Evolutionary conservation across 92 coral and sea anemone species (phyloP), one percentile per base, ranked within the genome.

Genomic region (Ricordea florida): DNA sequence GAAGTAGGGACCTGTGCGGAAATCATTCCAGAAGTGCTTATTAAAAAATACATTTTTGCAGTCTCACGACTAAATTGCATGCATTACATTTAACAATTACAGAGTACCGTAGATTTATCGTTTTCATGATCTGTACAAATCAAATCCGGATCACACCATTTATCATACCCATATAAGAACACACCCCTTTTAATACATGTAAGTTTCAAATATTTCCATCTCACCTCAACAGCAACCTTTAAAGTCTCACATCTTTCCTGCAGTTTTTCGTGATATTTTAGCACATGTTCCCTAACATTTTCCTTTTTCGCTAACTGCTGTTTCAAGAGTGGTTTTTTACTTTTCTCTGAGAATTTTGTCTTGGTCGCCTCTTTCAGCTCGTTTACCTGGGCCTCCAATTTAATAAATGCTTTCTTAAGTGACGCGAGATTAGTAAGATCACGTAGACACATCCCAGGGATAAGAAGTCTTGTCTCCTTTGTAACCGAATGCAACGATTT

Each of bases 161-260:
- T n/a, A n/a, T n/a, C n/a, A n/a, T n/a, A n/a, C n/a, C n/a, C n/a
- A n/a, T n/a, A n/a, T n/a, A n/a, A n/a, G n/a, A n/a, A n/a, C n/a
- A n/a, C n/a, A n/a, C n/a, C n/a, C n/a, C n/a, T n/a, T n/a, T n/a
- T n/a, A n/a, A n/a, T n/a, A n/a, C n/a, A n/a, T 47, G 55, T 16
- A 20, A 20, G 27, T 52, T 52, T n/a, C n/a, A n/a, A n/a, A n/a
- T n/a, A n/a, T n/a, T n/a, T n/a, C n/a, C 14, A 6, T 15, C 91
- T 46, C 72, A 91, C 98, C 98, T 92, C 97, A 47, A 94, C 89
- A 24, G 93, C 97, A 47, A 85, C 84, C 51, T 86, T 94, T n/a
- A 94, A 66, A 30, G 77, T 85, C 45, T 88, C 98, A 62, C 93
- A 87, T 22, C 87, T 85, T 24, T 56, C 88, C 57, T 85, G 90